These are phyloP conservation scores for Trachymyrmex septentrionalis DNA, from an alignment of 1,140 invertebrate genomes.

Conservation along the genomic window DNA sequence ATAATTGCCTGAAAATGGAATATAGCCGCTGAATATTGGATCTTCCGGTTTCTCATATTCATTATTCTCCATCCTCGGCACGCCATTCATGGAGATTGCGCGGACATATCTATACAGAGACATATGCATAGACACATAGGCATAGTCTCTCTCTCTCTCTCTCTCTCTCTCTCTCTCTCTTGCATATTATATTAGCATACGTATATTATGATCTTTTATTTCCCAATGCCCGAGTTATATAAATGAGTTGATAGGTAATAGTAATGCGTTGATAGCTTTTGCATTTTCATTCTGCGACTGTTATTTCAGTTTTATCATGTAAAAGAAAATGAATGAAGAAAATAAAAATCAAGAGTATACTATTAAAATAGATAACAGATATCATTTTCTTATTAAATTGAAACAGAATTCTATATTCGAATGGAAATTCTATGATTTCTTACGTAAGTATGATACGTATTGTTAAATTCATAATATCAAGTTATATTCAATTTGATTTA, in stretches of 20 bases:
- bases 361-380: not conserved
- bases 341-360: not conserved
- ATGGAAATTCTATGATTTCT: not conserved
- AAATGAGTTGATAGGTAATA: constrained; percentile 24
- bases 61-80: constrained; percentile 68
- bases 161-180: too few relatives aligned
- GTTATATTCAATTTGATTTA: too few relatives aligned
- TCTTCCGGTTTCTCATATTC: constrained; percentile 77
- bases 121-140: not conserved
- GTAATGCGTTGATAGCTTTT: constrained; percentile 15
- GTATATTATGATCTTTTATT: constrained; percentile 5
- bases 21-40: constrained; percentile 77
- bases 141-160: not conserved
- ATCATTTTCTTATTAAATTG: not conserved
- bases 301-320: constrained; percentile 5
- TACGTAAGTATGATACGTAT: too few relatives aligned
- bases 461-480: too few relatives aligned
- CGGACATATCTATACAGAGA: constrained; percentile 4
- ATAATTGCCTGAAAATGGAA: constrained; percentile 83
- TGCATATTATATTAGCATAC: too few relatives aligned
- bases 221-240: constrained; percentile 24
- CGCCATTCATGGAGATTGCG: constrained; percentile 41
- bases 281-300: not conserved
- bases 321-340: not conserved
- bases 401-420: not conserved